Evolutionary conservation across 2,888 invertebrate species (phyloP).

Genomic region (Eupithecia dodoneata): DNA sequence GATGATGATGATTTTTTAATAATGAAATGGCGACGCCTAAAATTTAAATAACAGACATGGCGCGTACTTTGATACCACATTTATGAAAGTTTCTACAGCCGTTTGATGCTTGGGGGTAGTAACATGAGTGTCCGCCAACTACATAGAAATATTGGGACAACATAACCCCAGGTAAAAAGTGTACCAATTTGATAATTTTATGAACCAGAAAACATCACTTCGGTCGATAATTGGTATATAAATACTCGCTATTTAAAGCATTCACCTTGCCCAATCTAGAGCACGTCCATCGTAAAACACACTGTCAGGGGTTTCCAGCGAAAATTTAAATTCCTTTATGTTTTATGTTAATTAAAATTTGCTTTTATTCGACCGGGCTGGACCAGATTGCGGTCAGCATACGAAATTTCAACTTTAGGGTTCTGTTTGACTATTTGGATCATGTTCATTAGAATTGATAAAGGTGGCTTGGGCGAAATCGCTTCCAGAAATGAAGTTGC

Average conservation of each 20-base stretch:
- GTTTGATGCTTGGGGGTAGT: no score
- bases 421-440: not conserved
- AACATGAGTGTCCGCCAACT: no score
- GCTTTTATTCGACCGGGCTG: conserved; percentile 60
- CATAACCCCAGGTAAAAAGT: no score
- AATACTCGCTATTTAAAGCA: conserved; percentile 13
- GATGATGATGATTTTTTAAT: no score
- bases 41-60: no score
- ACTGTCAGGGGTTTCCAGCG: conserved; percentile 34
- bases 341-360: conserved; percentile 68
- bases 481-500: not conserved
- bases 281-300: conserved; percentile 36
- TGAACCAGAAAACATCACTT: not conserved
- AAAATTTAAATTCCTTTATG: conserved; percentile 54
- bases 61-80: no score
- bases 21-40: no score
- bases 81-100: no score
- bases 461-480: not conserved
- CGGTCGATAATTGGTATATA: not conserved
- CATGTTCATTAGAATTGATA: not conserved
- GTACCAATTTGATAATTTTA: not conserved
- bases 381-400: conserved; percentile 58
- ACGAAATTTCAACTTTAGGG: conserved; percentile 58
- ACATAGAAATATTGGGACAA: no score
- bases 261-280: conserved; percentile 20